Conservation (phyloP, 2,797 vertebrate genomes). For the Rhinichthys osculus region DNA sequence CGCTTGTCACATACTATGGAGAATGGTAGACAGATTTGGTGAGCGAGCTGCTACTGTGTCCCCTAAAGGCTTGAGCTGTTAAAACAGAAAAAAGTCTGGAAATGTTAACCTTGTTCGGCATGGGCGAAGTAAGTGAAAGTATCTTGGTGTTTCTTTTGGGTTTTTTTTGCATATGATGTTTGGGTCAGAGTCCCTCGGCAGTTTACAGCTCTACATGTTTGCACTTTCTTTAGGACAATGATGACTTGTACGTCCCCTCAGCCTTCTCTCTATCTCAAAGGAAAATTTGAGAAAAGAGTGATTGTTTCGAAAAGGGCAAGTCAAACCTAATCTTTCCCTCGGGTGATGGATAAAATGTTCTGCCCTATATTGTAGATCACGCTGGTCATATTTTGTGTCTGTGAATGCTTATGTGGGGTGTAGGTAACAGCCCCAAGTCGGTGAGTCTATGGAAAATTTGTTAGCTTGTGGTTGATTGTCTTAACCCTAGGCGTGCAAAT, state of each 20-base stretch:
- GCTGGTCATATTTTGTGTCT: slow-evolving; percentile 73
- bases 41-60: slow-evolving; percentile 59
- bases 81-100: slow-evolving; percentile 60
- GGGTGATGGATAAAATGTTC: slow-evolving; percentile 69
- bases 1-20: slow-evolving; percentile 68
- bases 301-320: slow-evolving; percentile 53
- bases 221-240: slow-evolving; percentile 49
- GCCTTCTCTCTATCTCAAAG: slow-evolving; percentile 9
- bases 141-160: slow-evolving; percentile 63
- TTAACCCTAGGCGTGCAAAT: slow-evolving; percentile 65
- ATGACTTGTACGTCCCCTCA: slow-evolving; percentile 26
- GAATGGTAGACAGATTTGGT: slow-evolving; percentile 50
- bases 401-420: slow-evolving; percentile 67
- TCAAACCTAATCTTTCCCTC: slow-evolving; percentile 45
- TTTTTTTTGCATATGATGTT: slow-evolving; percentile 60
- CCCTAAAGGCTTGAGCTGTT: slow-evolving; percentile 62
- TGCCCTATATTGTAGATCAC: slow-evolving; percentile 64
- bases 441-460: slow-evolving; percentile 71
- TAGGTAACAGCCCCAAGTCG: slow-evolving; percentile 45
- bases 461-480: slow-evolving; percentile 75
- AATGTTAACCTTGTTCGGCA: slow-evolving; percentile 70
- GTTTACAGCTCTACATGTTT: slow-evolving; percentile 20
- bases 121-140: slow-evolving; percentile 66
- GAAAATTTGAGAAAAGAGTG: slow-evolving; percentile 33
- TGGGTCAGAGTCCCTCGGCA: slow-evolving; percentile 60